Conservation (phyloP, 2,113 vertebrate genomes). For the Vombatus ursinus region DNA sequence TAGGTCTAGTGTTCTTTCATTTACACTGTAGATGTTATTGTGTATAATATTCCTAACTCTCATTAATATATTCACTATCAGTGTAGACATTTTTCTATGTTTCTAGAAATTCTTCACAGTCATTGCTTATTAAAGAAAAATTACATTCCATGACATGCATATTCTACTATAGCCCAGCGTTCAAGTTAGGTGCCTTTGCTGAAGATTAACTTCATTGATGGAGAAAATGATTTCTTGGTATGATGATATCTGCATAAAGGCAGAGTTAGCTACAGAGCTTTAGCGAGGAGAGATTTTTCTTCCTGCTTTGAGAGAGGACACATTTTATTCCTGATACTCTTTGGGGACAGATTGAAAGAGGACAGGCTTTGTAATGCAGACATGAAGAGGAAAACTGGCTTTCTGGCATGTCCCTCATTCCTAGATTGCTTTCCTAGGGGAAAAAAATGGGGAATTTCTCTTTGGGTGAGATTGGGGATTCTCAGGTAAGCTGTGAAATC, state of each 20-base stretch:
- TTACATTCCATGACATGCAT: background rate
- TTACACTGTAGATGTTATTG: background rate
- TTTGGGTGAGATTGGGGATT: background rate
- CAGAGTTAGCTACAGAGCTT: background rate
- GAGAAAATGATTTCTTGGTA: background rate
- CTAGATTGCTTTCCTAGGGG: background rate
- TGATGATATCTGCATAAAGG: background rate
- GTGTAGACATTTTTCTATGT: background rate
- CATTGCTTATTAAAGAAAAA: background rate
- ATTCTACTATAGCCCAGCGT: background rate
- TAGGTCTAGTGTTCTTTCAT: background rate
- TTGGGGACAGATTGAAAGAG: background rate
- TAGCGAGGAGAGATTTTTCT: background rate
- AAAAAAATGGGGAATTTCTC: background rate
- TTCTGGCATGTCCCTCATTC: background rate
- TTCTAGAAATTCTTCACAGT: background rate
- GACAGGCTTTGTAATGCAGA: background rate
- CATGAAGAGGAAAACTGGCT: background rate
- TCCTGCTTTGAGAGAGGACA: background rate
- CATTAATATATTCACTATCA: background rate
- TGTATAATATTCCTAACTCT: background rate
- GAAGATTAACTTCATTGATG: background rate
- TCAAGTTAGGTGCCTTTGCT: background rate
- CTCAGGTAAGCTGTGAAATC: background rate
- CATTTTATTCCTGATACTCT: background rate